Percentiles rank a stretch among this genome's conserved stretches.
Evolutionary conservation across 2,113 vertebrate species (phyloP).

Genomic region (Albula goreensis): DNA sequence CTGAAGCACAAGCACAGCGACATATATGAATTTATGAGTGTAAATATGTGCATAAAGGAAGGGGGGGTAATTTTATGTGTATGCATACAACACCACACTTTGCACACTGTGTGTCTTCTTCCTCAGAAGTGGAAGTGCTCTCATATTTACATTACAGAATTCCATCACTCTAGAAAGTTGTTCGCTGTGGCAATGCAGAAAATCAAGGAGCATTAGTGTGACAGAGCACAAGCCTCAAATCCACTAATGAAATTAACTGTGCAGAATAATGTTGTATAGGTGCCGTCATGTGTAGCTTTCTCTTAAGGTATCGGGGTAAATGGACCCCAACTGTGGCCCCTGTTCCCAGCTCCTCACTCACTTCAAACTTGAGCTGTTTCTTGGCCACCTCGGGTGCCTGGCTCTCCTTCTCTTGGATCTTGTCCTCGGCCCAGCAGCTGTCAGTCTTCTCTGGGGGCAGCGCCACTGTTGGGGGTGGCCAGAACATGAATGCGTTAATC

Average conservation of each 20-base stretch:
- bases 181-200: background rate
- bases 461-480: slow-evolving; percentile 74
- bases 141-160: slow-evolving; percentile 31
- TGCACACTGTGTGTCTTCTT: too few relatives aligned
- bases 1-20: slow-evolving; percentile 62
- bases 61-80: too few relatives aligned
- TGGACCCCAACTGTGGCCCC: slow-evolving; percentile 39
- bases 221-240: background rate
- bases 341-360: slow-evolving; percentile 64
- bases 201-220: background rate
- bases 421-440: slow-evolving; percentile 83
- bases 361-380: slow-evolving; percentile 97
- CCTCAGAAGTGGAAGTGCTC: background rate
- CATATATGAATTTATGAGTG: background rate
- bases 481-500: background rate
- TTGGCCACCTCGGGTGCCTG: slow-evolving; percentile 76
- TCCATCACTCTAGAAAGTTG: background rate
- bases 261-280: background rate
- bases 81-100: too few relatives aligned
- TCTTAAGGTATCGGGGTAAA: slow-evolving; percentile 37
- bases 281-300: slow-evolving; percentile 26
- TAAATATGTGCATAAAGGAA: background rate
- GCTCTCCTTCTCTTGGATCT: slow-evolving; percentile 79
- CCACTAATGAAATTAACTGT: background rate
- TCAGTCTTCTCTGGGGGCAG: slow-evolving; percentile 92